These are phyloP conservation scores for Vulpes vulpes DNA, from an alignment of 2,113 vertebrate species.

Conservation along the genomic window DNA sequence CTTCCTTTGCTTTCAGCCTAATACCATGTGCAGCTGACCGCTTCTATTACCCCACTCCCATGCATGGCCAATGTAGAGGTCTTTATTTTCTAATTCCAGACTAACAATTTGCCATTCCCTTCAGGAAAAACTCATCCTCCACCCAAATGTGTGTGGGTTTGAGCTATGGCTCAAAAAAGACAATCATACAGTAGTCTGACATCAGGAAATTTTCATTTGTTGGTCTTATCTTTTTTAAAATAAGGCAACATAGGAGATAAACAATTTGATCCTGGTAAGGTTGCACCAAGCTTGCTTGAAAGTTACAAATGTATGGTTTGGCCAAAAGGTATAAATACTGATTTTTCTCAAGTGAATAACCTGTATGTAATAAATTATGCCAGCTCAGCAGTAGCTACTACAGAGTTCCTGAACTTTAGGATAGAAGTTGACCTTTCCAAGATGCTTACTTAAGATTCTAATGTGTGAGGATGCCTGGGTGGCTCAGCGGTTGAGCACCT, in stretches of 20 bases:
- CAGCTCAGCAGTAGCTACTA: neutral
- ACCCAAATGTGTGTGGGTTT: neutral
- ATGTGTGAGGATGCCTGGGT: neutral
- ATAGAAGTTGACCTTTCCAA: neutral
- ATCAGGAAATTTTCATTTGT: neutral
- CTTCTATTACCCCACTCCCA: neutral
- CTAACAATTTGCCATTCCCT: neutral
- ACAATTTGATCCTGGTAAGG: neutral
- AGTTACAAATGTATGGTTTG: neutral
- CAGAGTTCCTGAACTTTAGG: neutral
- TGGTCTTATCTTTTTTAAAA: neutral
- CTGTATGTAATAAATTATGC: neutral
- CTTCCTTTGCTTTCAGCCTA: neutral
- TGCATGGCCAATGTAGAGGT: neutral
- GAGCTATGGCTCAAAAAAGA: neutral
- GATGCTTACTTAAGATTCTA: neutral
- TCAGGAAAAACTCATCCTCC: neutral
- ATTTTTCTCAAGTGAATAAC: neutral
- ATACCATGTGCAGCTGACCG: neutral
- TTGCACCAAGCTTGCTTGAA: neutral
- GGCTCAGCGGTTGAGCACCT: no score
- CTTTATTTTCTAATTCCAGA: neutral
- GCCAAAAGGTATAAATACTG: neutral
- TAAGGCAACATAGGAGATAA: neutral
- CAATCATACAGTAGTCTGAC: neutral